phyloP scores from a whole-genome alignment of 2,888 invertebrate species.

The Nematopogon swammerdamellus region DNA sequence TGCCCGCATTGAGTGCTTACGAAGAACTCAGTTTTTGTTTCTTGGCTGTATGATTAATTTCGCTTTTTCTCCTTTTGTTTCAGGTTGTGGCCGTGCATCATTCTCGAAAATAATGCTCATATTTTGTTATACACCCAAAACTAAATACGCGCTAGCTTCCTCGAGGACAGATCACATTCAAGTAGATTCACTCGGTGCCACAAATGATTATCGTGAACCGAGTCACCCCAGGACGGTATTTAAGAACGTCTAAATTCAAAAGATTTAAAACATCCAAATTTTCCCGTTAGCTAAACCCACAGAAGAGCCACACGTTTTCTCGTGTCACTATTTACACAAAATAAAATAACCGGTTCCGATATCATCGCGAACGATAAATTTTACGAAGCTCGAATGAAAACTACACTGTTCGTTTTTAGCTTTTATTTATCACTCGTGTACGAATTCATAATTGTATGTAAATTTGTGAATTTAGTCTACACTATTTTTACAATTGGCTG shows the following conservation, averaged over 20 bases:
- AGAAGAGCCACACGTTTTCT: conserved; percentile 11
- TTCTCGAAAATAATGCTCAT: neutral
- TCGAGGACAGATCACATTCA: too few species aligned
- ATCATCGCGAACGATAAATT: conserved; percentile 54
- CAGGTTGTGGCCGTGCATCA: conserved; percentile 45
- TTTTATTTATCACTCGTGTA: conserved; percentile 49
- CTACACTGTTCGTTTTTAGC: conserved; percentile 47
- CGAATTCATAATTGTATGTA: conserved; percentile 32
- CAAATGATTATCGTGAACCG: too few species aligned
- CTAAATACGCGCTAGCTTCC: too few species aligned
- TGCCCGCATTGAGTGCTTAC: neutral
- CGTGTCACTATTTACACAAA: conserved; percentile 53
- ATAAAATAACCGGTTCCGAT: conserved; percentile 56
- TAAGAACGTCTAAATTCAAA: too few species aligned
- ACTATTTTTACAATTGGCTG: too few species aligned
- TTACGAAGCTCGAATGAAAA: conserved; percentile 50
- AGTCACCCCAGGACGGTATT: too few species aligned
- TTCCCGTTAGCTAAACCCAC: too few species aligned
- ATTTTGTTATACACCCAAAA: too few species aligned
- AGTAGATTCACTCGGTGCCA: too few species aligned
- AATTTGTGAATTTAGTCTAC: conserved; percentile 14
- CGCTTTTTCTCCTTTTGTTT: conserved; percentile 54
- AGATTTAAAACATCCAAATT: too few species aligned
- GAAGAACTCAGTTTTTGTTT: conserved; percentile 30
- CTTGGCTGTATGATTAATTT: conserved; percentile 55